These are phyloP conservation scores for Drosophila lowei DNA, from an alignment of 1,140 invertebrate species.

Conservation along the genomic window DNA sequence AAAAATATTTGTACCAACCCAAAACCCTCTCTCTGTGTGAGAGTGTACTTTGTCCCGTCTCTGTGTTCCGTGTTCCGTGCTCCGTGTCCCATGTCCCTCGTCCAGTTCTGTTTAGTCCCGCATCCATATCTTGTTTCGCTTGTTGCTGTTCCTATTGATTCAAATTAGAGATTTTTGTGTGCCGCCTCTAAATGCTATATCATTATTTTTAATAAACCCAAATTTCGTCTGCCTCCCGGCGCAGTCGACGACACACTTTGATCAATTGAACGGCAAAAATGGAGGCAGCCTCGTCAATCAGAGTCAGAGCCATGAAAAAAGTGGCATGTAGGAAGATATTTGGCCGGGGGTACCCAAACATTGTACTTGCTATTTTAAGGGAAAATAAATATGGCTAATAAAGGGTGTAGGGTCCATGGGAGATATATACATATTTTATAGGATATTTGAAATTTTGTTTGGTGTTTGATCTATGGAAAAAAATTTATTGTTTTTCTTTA, in stretches of 20 bases:
- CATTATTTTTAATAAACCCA: conserved; percentile 59
- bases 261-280: conserved; percentile 36
- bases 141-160: conserved; percentile 22
- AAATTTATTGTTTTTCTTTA: too few relatives aligned
- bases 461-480: too few relatives aligned
- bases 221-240: conserved; percentile 13
- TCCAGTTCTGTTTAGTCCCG: too few relatives aligned
- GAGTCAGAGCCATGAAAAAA: conserved; percentile 4
- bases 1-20: conserved; percentile 15
- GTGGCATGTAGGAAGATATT: background rate
- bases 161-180: conserved; percentile 7
- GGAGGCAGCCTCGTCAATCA: conserved; percentile 12
- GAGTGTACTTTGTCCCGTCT: too few relatives aligned
- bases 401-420: conserved; percentile 18
- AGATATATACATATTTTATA: too few relatives aligned
- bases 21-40: background rate
- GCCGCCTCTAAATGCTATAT: conserved; percentile 24
- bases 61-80: too few relatives aligned
- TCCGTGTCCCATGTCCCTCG: background rate
- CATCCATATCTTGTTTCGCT: background rate
- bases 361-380: conserved; percentile 24
- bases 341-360: background rate
- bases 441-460: too few relatives aligned
- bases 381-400: conserved; percentile 41
- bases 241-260: conserved; percentile 28